A percentile compares a stretch with the other conserved stretches of the same genome.
phyloP scores from a whole-genome alignment of 1,140 invertebrate genomes.

The Aphelinus atriplicis region DNA sequence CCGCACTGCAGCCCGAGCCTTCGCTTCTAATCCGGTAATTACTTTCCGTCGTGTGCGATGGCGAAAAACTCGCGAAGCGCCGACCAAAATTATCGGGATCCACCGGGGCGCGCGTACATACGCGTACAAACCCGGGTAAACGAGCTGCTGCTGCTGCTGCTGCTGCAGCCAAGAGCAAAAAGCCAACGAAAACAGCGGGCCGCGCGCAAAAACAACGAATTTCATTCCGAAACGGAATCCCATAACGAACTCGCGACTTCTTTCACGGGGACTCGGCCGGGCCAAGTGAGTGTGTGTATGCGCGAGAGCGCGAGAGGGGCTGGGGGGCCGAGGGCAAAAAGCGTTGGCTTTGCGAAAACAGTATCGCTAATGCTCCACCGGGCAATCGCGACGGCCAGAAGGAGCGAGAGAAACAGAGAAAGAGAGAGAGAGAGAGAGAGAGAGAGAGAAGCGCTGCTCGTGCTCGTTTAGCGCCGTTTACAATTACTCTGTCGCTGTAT shows the following conservation, averaged over 20 bases:
- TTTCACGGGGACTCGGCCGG: not conserved
- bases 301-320: no score
- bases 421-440: not conserved
- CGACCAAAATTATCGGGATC: no score
- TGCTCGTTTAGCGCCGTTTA: slow-evolving; percentile 2
- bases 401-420: not conserved
- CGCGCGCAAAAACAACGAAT: not conserved
- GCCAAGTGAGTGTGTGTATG: no score
- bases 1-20: not conserved
- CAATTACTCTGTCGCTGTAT: not conserved
- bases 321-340: not conserved
- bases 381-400: not conserved
- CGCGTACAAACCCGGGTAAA: not conserved
- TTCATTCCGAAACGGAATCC: slow-evolving; percentile 2
- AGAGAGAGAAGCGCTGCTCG: not conserved
- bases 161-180: not conserved
- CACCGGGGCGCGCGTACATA: no score
- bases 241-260: slow-evolving; percentile 6
- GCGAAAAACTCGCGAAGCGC: not conserved
- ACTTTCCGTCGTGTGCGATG: not conserved
- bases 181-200: not conserved
- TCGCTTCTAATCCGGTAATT: not conserved
- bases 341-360: not conserved
- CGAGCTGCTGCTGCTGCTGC: not conserved
- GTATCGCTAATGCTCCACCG: slow-evolving; percentile 1